Base-by-base conservation (phyloP, 2,113 vertebrate species). In the Melanerpes formicivorus region DNA sequence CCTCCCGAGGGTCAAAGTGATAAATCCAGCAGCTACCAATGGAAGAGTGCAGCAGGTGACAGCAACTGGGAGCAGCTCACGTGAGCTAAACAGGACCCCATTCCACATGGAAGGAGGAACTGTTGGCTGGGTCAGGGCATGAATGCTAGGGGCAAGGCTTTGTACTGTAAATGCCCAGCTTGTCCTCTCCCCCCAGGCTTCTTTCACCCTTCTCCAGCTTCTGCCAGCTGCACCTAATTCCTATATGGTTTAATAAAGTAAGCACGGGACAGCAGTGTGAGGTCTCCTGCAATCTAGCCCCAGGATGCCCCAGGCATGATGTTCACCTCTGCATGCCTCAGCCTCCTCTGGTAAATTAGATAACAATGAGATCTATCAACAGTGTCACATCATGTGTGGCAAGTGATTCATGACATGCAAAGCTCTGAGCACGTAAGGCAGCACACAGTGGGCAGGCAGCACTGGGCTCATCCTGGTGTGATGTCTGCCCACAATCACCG, bases 361-460 rank as follows among this genome's bases (percentile, higher is more conserved):
- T 91, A 69, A 67, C 88, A 67, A 91, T 78, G 82, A 75, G 88
- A 84, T 84, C 75, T 93, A 32, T 66, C 82, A 85, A 50, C 76
- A 44, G 37, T 62, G 80, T 92, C 91, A 65, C 78, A 58, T 91
- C 78, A 27, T 0, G 27, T 63, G 80, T 42, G 63, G 78, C 69
- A 72, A 27, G 54, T 84, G 93, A 96, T 32, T 92, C 63, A 89
- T 17, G 16, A 10, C 87, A 56, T 1, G 0, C 79, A 42, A 11
- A 19, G 34, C 54, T 63, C 60, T 0, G 4, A 80, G 71, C 40
- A 17, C 1, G 3, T 54, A 27, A 42, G 62, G 64, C 56, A 64
- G 73, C 66, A 18, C 3, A 0, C 59, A 63, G 63, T 59, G 52
- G 11, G 52, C 59, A 55, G 79, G 30, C 66, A 67, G 80, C 71